phyloP scores from a whole-genome alignment of 1,140 invertebrate genomes.

The Pseudomyrmex dendroicus region DNA sequence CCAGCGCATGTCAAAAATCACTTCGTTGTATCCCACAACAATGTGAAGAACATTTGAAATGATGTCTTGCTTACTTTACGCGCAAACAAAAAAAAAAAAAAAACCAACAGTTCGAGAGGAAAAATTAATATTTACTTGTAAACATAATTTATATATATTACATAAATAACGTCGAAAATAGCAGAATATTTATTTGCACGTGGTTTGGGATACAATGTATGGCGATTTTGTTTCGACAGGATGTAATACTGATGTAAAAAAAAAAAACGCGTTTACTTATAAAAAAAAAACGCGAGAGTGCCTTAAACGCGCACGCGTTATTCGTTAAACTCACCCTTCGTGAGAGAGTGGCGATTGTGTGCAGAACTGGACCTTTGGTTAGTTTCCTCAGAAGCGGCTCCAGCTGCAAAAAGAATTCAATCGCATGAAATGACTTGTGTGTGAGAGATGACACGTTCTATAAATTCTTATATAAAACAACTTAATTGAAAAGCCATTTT shows the following conservation, averaged over 20 bases:
- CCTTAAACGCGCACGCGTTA: background rate
- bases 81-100: too few species aligned
- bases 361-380: slow-evolving; percentile 84
- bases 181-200: too few species aligned
- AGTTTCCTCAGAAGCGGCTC: slow-evolving; percentile 84
- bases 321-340: slow-evolving; percentile 81
- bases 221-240: background rate
- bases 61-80: background rate
- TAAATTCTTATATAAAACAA: background rate
- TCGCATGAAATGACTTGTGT: background rate
- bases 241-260: background rate
- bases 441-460: background rate
- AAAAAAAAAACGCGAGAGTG: background rate
- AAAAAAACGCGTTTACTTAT: background rate
- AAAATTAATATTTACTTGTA: too few species aligned
- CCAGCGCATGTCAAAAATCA: background rate
- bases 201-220: background rate
- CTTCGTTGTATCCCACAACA: slow-evolving; percentile 2
- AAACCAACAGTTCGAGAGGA: too few species aligned
- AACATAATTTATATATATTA: too few species aligned
- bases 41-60: background rate
- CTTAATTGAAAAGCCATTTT: slow-evolving; percentile 11
- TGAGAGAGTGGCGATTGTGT: slow-evolving; percentile 85
- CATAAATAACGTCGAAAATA: too few species aligned
- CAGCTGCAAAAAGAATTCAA: slow-evolving; percentile 79